phyloP scores from a whole-genome alignment of 2,888 invertebrate genomes.

The Brachypterus glaber region DNA sequence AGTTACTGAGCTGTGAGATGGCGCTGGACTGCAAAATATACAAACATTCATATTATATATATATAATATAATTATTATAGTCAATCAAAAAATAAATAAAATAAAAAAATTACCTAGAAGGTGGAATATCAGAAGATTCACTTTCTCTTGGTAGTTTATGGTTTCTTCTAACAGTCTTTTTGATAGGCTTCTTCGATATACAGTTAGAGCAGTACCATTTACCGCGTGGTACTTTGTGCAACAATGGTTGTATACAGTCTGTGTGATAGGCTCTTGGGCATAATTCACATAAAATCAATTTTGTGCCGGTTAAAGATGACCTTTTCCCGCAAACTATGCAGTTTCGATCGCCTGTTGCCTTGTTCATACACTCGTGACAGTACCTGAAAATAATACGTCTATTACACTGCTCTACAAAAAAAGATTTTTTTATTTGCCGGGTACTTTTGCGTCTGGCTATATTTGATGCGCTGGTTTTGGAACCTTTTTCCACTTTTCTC shows the following conservation, averaged over 20 bases:
- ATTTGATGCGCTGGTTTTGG: too few relatives aligned
- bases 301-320: constrained; percentile 41
- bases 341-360: constrained; percentile 84
- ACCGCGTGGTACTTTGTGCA: constrained; percentile 56
- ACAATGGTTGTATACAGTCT: constrained; percentile 84
- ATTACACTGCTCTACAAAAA: too few relatives aligned
- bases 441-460: too few relatives aligned
- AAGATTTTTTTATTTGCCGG: too few relatives aligned
- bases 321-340: constrained; percentile 89
- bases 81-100: background rate
- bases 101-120: constrained; percentile 39
- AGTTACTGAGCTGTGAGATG: constrained; percentile 60
- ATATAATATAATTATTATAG: too few relatives aligned
- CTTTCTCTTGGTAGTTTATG: constrained; percentile 56
- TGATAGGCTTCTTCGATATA: constrained; percentile 69
- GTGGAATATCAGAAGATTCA: constrained; percentile 48
- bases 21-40: constrained; percentile 51
- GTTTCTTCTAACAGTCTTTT: constrained; percentile 44
- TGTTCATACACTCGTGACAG: constrained; percentile 91
- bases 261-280: constrained; percentile 89
- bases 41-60: too few relatives aligned
- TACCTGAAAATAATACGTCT: constrained; percentile 59
- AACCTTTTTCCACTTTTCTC: too few relatives aligned
- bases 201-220: constrained; percentile 72
- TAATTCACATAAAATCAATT: constrained; percentile 76